Evolutionary conservation across 2,113 vertebrate species (phyloP).

Genomic region (Probosciger aterrimus): DNA sequence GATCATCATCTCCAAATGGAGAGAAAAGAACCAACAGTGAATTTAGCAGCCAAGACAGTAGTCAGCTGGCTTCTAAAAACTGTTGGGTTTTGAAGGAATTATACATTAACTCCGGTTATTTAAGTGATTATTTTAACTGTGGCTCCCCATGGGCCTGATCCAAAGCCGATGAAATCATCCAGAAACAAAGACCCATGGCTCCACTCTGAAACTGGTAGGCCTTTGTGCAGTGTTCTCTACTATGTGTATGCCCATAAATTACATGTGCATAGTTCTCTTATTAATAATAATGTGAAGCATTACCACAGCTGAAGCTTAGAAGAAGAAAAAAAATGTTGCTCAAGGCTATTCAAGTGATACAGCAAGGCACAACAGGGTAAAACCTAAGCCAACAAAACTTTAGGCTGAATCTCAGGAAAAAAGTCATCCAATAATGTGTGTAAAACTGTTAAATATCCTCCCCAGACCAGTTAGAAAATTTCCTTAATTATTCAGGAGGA

Average conservation of each 20-base stretch:
- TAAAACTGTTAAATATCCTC: background rate
- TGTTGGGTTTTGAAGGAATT: slow-evolving; percentile 22
- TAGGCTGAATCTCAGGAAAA: background rate
- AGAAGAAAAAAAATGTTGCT: background rate
- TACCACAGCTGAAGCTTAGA: background rate
- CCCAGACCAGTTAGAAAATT: background rate
- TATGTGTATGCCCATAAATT: background rate
- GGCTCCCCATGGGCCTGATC: background rate
- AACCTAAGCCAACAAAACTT: background rate
- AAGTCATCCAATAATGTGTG: background rate
- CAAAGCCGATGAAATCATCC: background rate
- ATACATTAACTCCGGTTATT: slow-evolving; percentile 31
- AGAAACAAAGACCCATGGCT: background rate
- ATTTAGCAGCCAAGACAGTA: slow-evolving; percentile 54
- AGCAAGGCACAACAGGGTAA: background rate
- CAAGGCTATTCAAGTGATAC: background rate
- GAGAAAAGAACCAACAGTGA: background rate
- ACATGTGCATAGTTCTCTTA: background rate
- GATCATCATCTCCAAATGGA: slow-evolving; percentile 30
- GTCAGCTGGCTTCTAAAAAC: slow-evolving; percentile 26
- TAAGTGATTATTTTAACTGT: slow-evolving; percentile 26
- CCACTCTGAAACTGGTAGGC: background rate
- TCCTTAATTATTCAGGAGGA: background rate
- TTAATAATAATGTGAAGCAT: background rate
- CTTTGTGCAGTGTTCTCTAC: background rate